Evolutionary conservation across 1,140 invertebrate genomes (phyloP), one percentile per base, ranked within the genome.

Genomic region (Atta cephalotes): DNA sequence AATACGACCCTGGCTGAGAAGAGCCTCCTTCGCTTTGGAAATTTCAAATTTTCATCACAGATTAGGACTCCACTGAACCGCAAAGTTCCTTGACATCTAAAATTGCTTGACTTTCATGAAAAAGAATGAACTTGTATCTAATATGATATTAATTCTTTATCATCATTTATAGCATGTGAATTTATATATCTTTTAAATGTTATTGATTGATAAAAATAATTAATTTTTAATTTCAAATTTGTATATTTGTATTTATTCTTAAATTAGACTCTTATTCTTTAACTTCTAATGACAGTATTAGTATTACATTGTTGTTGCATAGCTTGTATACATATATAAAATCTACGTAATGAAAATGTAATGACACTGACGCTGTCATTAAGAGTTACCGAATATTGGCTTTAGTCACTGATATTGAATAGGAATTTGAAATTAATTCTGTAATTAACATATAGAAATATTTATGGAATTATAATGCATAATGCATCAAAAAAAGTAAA

Each of bases 41-140:
- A 85, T 79, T 79, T 79, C 49, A 35, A 14, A 78, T 79, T 85
- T 56, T 79, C 35, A 56, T 79, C 62, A 7, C 14, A 62, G 53
- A 84, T 84, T 74, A 74, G 14, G 63, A 1, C 28, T 51, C 14
- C 31, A 49, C 14, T 21, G 14, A 58, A 18, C 10, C 31, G 35
- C 18, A 35, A 72, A 49, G 14, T 68, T 68, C 0, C n/a, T 45
- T 68, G n/a, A 68, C n/a, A 31, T n/a, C 3, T 60, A 39, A 60
- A 74, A 18, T 74, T 12, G 7, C 21, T 62, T 18, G 25, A 60
- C 0, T 68, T 53, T 58, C 39, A 10, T 3, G 10, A 21, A 31
- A 56, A 16, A 18, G 10, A n/a, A 60, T 12, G 28, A 21, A 45
- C 3, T 62, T 31, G 28, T 18, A 35, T 18, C 35, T 9, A n/a